Conservation (phyloP, 2,113 vertebrate genomes). For the Arvicanthis niloticus region DNA sequence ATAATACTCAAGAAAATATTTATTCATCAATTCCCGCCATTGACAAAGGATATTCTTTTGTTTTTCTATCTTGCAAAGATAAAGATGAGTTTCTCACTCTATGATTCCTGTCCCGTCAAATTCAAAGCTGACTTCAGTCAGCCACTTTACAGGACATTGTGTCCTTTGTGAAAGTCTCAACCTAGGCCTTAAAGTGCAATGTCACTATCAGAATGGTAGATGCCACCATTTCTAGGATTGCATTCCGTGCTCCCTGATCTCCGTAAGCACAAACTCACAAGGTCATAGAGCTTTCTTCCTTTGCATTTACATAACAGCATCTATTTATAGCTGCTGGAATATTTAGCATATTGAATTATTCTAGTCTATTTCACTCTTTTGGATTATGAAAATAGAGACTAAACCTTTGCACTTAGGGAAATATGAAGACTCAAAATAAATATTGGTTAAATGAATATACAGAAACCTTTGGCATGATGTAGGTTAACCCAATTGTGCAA, state of each 20-base stretch:
- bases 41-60: neutral
- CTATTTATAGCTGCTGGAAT: neutral
- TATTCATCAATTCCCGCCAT: constrained; percentile 34
- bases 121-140: neutral
- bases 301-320: neutral
- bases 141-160: neutral
- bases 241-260: neutral
- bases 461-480: neutral
- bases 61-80: constrained; percentile 18
- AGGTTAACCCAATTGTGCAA: neutral
- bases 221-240: neutral
- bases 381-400: constrained; percentile 20
- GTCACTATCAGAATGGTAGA: neutral
- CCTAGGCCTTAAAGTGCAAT: neutral
- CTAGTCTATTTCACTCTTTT: constrained; percentile 39
- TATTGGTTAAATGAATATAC: constrained; percentile 43
- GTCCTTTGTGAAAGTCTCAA: neutral
- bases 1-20: neutral
- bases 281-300: neutral
- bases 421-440: constrained; percentile 49
- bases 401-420: constrained; percentile 17
- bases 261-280: neutral
- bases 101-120: neutral
- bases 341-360: neutral
- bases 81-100: neutral